Percentiles rank a stretch among this genome's conserved stretches.
These are phyloP conservation scores for Percina caprodes DNA, from an alignment of 2,113 vertebrate genomes.

Conservation along the genomic window DNA sequence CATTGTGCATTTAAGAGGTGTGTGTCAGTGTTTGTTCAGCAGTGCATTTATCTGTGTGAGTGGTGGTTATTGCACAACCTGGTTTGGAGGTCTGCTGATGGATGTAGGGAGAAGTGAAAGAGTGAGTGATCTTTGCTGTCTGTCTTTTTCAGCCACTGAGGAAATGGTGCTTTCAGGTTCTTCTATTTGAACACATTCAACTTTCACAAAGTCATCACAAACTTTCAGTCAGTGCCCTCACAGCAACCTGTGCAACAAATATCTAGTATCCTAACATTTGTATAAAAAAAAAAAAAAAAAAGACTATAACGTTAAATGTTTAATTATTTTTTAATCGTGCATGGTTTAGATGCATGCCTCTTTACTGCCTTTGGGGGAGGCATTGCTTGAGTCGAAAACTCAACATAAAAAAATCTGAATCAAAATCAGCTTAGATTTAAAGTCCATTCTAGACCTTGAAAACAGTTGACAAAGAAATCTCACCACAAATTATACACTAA, in stretches of 20 bases:
- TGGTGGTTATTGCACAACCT: slow-evolving; percentile 53
- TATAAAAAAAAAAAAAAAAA: too few species aligned
- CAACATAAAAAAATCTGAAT: too few species aligned
- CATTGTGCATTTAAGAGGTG: slow-evolving; percentile 30
- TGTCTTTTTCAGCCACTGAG: background rate
- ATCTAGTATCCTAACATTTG: too few species aligned
- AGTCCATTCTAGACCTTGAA: background rate
- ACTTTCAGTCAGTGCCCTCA: background rate
- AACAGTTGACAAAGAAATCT: background rate
- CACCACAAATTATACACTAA: background rate
- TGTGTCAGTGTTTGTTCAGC: slow-evolving; percentile 28
- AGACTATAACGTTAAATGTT: too few species aligned
- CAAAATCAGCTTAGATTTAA: too few species aligned
- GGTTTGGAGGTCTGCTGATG: slow-evolving; percentile 26
- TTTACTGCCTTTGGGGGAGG: too few species aligned
- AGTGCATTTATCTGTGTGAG: background rate
- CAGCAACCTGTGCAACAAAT: background rate
- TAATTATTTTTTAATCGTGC: background rate
- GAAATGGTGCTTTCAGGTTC: slow-evolving; percentile 23
- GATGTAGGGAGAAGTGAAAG: slow-evolving; percentile 69
- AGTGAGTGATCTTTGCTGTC: background rate
- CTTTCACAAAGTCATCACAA: background rate
- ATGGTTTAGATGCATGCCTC: too few species aligned
- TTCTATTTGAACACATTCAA: background rate
- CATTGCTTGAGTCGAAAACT: too few species aligned